A percentile compares a stretch with the other conserved stretches of the same genome.
phyloP scores from a whole-genome alignment of 1,140 invertebrate genomes.

The Bilobella aurantiaca region DNA sequence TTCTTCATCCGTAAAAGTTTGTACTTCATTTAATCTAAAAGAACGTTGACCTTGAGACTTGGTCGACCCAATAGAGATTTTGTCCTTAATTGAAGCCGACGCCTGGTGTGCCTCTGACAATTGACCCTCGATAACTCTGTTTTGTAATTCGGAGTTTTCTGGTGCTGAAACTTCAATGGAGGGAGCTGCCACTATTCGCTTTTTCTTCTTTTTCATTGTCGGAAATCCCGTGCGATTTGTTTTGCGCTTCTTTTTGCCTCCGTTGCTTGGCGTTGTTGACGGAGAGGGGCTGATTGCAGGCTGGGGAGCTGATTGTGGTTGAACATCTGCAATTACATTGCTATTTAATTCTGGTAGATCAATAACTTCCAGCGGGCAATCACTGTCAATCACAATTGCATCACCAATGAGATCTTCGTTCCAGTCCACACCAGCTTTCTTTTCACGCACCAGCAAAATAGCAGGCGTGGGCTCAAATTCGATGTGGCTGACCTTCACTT shows the following conservation, averaged over 20 bases:
- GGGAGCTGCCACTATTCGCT: neutral
- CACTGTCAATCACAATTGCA: conserved; percentile 12
- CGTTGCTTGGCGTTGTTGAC: conserved; percentile 21
- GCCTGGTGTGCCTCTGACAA: no score
- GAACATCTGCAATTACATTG: neutral
- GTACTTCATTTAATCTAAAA: no score
- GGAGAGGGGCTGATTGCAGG: conserved; percentile 24
- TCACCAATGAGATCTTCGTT: neutral
- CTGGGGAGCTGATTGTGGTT: neutral
- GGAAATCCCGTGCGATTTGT: conserved; percentile 80
- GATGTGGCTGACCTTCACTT: neutral
- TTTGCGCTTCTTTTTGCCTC: conserved; percentile 55
- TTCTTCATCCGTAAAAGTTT: conserved; percentile 2
- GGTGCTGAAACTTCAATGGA: no score
- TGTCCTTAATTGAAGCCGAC: no score
- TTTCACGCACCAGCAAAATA: no score
- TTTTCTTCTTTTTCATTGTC: conserved; percentile 60
- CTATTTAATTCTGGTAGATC: no score
- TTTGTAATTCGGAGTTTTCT: no score
- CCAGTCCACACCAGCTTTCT: conserved; percentile 44
- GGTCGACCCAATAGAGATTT: no score
- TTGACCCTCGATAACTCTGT: no score
- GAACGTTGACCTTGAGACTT: no score
- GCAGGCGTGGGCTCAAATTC: no score
- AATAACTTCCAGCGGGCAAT: conserved; percentile 12